Conservation (phyloP, 2,113 vertebrate genomes). For the Lamprotornis superbus region DNA sequence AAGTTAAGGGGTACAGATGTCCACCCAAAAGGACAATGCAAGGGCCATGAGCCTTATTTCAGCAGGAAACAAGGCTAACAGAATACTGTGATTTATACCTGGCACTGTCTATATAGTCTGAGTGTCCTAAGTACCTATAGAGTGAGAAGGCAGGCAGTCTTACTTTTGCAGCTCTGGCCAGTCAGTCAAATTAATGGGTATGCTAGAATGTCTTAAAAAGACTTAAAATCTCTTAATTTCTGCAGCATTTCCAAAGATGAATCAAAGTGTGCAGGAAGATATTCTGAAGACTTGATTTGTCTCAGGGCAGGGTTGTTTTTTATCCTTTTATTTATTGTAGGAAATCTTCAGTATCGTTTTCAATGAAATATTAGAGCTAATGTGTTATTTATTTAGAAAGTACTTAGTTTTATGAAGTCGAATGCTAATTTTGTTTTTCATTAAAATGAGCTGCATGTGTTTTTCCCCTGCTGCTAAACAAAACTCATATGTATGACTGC, state of each 20-base stretch:
- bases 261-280: not conserved
- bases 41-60: not conserved
- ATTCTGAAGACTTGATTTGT: not conserved
- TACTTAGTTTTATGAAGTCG: not conserved
- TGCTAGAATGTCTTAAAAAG: not conserved
- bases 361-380: not conserved
- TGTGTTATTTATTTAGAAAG: not conserved
- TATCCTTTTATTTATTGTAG: not conserved
- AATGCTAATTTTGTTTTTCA: slow-evolving; percentile 14
- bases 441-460: not conserved
- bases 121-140: not conserved
- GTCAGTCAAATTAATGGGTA: not conserved
- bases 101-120: not conserved
- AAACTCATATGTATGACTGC: not conserved
- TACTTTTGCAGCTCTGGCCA: not conserved
- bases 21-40: not conserved
- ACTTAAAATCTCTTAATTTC: not conserved
- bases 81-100: not conserved
- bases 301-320: not conserved
- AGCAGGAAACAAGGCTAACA: not conserved
- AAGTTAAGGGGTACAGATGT: not conserved
- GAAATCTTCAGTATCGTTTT: not conserved
- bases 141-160: rapidly evolving
- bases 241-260: not conserved
- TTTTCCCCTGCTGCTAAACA: slow-evolving; percentile 17